Evolutionary conservation across 1,140 invertebrate species (phyloP), one percentile per base, ranked within the genome.

Genomic region (Brachionus koreanus): DNA sequence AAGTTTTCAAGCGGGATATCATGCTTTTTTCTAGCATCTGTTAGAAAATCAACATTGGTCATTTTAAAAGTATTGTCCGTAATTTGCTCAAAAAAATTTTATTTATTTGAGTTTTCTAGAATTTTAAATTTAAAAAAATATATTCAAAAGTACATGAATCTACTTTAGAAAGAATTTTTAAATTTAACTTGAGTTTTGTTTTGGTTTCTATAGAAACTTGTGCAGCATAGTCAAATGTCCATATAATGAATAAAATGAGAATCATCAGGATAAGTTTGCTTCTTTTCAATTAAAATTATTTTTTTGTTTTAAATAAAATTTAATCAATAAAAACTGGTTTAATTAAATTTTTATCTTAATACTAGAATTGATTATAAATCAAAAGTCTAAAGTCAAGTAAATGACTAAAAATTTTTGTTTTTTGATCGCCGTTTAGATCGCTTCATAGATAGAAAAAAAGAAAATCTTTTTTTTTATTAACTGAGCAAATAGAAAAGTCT

Each of bases 1-100:
- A 88, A 82, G 75, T 88, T 86, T 23, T 83, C 82, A 6, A 88
- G 37, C 7, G 87, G 87, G 9, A 88, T 85, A 65, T 87, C 85
- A 84, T 87, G 87, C 46, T 86, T 87, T 84, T 85, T 86, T 12
- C 85, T 85, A 43, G 16, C 29, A 37, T 63, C 46, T 23, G 12
- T 43, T 7, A 49, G 12, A 72, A 82, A 67, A 82, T 74, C 69
- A 13, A 46, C 69, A 74, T 74, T 42, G 42, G 42, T 46, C 69
- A 74, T 74, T 74, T 74, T 74, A 10, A 5, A 25, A 19, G n/a
- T 29, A 12, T 65, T 65, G 7, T 65, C 12, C 33, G 6, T 12
- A 29, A 25, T 46, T 29, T 35, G 7, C 5, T 46, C 19, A 12
- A 46, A 35, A 25, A 74, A n/a, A 46, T n/a, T 35, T 43, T 10